phyloP scores from a whole-genome alignment of 2,113 vertebrate genomes.

The Thymallus thymallus region DNA sequence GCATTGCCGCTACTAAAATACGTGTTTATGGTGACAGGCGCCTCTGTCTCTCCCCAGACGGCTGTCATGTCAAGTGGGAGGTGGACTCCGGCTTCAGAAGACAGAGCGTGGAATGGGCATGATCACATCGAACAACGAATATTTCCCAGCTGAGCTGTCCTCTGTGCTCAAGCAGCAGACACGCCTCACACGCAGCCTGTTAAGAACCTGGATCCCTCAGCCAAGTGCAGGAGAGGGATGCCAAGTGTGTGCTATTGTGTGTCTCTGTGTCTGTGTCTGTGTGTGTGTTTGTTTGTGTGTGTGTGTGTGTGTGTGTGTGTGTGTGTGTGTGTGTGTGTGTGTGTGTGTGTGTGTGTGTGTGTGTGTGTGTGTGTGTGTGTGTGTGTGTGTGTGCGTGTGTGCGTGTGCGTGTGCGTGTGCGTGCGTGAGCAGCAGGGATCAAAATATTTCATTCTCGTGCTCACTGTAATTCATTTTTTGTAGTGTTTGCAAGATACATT shows the following conservation, averaged over 20 bases:
- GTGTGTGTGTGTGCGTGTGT: not conserved
- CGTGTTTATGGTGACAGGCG: slow-evolving; percentile 24
- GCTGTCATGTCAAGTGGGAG: not conserved
- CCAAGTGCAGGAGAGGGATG: not conserved
- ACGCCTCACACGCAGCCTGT: slow-evolving; percentile 1
- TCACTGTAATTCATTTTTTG: not conserved
- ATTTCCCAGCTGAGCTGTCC: slow-evolving; percentile 26
- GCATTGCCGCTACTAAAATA: not conserved
- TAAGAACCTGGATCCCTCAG: not conserved
- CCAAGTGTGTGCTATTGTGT: not conserved
- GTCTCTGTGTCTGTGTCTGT: not conserved
- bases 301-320: not conserved
- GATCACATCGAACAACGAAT: slow-evolving; percentile 15
- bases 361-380: no score
- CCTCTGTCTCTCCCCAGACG: not conserved
- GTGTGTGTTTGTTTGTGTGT: not conserved
- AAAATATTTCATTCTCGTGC: slow-evolving; percentile 5
- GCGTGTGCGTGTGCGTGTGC: not conserved
- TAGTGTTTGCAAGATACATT: not conserved
- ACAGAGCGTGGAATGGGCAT: not conserved
- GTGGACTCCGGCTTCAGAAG: not conserved
- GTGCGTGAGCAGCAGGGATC: not conserved
- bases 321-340: not conserved
- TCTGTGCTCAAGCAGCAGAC: not conserved
- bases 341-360: no score